Percentiles rank a stretch among this genome's conserved stretches.
phyloP scores from a whole-genome alignment of 2,113 vertebrate species.

The Chaenocephalus aceratus region DNA sequence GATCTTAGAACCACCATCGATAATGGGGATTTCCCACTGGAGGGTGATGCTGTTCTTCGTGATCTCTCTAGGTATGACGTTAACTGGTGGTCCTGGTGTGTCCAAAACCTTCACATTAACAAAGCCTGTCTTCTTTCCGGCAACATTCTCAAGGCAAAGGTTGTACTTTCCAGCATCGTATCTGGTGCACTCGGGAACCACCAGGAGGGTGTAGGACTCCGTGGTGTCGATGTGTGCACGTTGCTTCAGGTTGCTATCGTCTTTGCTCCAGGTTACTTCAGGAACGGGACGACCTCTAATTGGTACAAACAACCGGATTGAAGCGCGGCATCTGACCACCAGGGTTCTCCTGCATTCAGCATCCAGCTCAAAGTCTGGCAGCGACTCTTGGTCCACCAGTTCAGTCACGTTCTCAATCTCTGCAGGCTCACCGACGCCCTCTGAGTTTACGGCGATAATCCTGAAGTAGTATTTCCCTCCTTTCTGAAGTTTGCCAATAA shows the following conservation, averaged over 20 bases:
- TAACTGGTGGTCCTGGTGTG: conserved; percentile 95
- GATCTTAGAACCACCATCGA: conserved; percentile 96
- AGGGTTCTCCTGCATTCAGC: conserved; percentile 96
- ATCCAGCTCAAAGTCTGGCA: conserved; percentile 97
- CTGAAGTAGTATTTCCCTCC: conserved; percentile 95
- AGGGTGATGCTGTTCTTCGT: conserved; percentile 93
- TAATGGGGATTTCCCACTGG: conserved; percentile 98
- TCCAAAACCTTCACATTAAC: conserved; percentile 97
- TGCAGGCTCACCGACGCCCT: conserved; percentile 92
- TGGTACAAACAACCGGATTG: conserved; percentile 95
- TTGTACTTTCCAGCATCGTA: conserved; percentile 97
- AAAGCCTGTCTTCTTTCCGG: conserved; percentile 97
- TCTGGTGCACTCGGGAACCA: conserved; percentile 95
- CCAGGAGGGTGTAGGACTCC: conserved; percentile 94
- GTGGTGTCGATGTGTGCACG: conserved; percentile 96
- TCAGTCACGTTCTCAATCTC: conserved; percentile 90
- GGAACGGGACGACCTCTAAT: conserved; percentile 95
- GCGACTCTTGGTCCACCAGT: conserved; percentile 90
- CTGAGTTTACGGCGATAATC: conserved; percentile 94
- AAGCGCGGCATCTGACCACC: conserved; percentile 93
- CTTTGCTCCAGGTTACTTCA: conserved; percentile 97
- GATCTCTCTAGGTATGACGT: conserved; percentile 94
- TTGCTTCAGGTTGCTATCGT: conserved; percentile 89
- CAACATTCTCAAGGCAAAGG: conserved; percentile 95
- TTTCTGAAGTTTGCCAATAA: conserved; percentile 92